Percentiles rank a stretch among this genome's conserved stretches.
These are phyloP conservation scores for Parapsyche elsis DNA, from an alignment of 1,140 invertebrate species.

Conservation along the genomic window DNA sequence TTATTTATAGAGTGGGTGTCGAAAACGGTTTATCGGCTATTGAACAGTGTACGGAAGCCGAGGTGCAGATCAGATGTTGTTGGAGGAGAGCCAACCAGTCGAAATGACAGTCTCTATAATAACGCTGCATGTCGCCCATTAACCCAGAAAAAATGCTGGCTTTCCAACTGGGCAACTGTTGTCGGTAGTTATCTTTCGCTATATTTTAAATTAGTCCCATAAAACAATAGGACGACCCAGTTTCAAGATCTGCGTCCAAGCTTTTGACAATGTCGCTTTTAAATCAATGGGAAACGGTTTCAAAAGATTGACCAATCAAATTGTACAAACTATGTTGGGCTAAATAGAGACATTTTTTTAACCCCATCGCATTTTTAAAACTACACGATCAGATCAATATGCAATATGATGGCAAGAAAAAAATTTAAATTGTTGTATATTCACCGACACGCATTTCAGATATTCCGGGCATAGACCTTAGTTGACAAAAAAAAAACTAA, in stretches of 20 bases:
- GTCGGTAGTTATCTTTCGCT: background rate
- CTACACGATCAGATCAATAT: no score
- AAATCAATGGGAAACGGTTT: background rate
- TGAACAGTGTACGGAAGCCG: background rate
- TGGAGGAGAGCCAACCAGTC: constrained; percentile 6
- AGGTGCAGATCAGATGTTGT: background rate
- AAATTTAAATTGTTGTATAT: no score
- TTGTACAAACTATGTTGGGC: no score
- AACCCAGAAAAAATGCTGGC: constrained; percentile 28
- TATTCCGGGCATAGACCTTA: no score
- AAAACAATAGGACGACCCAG: background rate
- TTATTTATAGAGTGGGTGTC: background rate
- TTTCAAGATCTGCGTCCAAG: background rate
- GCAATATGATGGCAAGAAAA: no score
- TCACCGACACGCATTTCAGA: no score
- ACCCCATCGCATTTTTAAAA: no score
- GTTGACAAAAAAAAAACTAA: no score
- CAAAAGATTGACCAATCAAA: no score
- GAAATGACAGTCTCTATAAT: constrained; percentile 37
- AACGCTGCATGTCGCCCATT: constrained; percentile 33
- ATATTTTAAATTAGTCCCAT: background rate
- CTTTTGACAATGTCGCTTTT: background rate
- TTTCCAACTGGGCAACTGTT: background rate
- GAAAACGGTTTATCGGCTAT: background rate
- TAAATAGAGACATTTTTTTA: no score